Evolutionary conservation across 2,113 vertebrate genomes (phyloP).

Genomic region (Alethe diademata): DNA sequence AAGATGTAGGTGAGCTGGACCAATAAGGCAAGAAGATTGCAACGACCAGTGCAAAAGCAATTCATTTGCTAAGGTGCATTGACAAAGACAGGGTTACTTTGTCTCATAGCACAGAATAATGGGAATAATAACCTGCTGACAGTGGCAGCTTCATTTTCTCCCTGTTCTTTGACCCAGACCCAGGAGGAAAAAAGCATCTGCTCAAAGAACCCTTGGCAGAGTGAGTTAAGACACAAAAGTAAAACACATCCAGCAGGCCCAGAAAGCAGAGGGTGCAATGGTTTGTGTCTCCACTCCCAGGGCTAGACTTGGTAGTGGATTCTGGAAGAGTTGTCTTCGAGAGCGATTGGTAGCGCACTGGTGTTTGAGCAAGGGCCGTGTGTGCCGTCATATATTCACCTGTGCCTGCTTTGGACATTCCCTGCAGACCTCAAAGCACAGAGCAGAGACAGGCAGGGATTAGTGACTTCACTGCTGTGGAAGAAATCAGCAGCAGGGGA

Average conservation of each 20-base stretch:
- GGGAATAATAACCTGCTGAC: not conserved
- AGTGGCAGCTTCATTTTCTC: not conserved
- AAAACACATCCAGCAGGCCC: not conserved
- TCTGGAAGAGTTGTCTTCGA: not conserved
- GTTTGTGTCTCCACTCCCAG: not conserved
- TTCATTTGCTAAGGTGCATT: not conserved
- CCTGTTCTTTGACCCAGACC: not conserved
- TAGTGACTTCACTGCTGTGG: not conserved
- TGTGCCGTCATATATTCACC: not conserved
- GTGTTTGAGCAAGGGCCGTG: not conserved
- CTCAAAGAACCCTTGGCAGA: not conserved
- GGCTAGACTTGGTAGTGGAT: not conserved
- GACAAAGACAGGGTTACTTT: not conserved
- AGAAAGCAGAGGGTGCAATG: not conserved
- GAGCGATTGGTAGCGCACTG: fast-evolving
- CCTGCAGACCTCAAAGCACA: not conserved
- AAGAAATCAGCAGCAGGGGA: not conserved
- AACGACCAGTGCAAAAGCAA: not conserved
- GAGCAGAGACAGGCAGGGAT: not conserved
- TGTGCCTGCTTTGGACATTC: not conserved
- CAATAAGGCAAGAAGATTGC: not conserved
- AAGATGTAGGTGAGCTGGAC: not conserved
- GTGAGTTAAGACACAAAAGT: not conserved
- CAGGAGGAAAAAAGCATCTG: not conserved
- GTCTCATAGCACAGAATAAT: not conserved